A percentile compares a stretch with the other conserved stretches of the same genome.
phyloP scores from a whole-genome alignment of 2,888 invertebrate species.

The Ormyrus thymus region DNA sequence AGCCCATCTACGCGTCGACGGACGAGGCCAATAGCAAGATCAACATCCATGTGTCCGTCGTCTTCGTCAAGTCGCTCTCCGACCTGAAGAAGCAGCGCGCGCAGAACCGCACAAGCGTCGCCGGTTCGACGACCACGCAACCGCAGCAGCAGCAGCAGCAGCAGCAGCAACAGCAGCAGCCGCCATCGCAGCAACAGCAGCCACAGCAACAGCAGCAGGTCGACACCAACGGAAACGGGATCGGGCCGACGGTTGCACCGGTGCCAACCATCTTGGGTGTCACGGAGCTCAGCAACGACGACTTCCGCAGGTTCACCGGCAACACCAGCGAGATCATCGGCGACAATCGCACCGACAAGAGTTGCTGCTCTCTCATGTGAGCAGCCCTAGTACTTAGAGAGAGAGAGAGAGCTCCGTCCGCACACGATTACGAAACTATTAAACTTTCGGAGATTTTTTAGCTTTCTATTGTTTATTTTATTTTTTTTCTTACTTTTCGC shows the following conservation, averaged over 20 bases:
- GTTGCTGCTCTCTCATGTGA: conserved; percentile 87
- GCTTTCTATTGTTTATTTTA: neutral
- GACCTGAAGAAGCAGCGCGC: conserved; percentile 95
- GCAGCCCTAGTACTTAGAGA: too few species aligned
- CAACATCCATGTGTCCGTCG: conserved; percentile 89
- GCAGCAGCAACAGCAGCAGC: conserved; percentile 73
- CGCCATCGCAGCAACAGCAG: conserved; percentile 63
- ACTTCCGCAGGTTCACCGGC: conserved; percentile 79
- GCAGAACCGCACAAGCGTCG: conserved; percentile 81
- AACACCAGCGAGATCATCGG: conserved; percentile 87
- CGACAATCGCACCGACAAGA: conserved; percentile 81
- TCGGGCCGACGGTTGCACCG: too few species aligned
- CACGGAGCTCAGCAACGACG: conserved; percentile 69
- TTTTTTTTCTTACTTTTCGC: neutral
- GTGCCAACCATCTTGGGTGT: conserved; percentile 3
- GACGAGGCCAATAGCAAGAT: conserved; percentile 87
- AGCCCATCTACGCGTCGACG: conserved; percentile 39
- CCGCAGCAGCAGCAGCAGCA: conserved; percentile 66
- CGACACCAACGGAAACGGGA: conserved; percentile 69
- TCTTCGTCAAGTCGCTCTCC: conserved; percentile 90
- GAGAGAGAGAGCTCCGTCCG: too few species aligned
- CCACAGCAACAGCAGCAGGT: conserved; percentile 73
- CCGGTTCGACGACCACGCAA: neutral
- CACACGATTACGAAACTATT: too few species aligned
- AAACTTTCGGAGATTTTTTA: neutral